Evolutionary conservation across 37 sponge, comb jelly and placozoan genomes (phyloP).

Genomic region (Chondrosia reniformis): DNA sequence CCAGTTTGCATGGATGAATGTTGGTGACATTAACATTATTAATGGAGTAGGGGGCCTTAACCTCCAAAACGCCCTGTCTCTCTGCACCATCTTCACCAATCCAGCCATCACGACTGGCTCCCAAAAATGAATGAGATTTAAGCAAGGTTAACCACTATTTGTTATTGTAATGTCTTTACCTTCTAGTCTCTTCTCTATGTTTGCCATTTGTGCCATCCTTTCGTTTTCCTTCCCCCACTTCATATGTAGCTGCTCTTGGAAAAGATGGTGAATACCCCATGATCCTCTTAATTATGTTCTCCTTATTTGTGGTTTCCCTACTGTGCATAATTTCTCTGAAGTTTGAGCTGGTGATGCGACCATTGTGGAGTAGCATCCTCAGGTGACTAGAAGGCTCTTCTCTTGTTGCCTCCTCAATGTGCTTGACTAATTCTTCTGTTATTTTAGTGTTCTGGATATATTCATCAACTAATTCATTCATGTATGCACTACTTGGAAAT

Average conservation of each 20-base stretch:
- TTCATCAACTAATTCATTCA: not conserved
- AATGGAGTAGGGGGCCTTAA: not conserved
- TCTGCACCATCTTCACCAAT: not conserved
- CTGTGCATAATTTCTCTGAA: not conserved
- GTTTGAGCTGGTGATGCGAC: not conserved
- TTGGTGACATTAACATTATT: not conserved
- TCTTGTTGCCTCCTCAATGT: not conserved
- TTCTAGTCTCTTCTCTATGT: not conserved
- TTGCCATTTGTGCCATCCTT: not conserved
- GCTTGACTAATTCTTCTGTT: not conserved
- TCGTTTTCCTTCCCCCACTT: not conserved
- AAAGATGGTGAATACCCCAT: not conserved
- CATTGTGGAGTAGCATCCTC: not conserved
- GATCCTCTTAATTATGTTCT: not conserved
- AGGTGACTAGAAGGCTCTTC: not conserved
- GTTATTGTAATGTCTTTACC: not conserved
- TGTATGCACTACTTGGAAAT: no score
- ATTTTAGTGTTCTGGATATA: not conserved
- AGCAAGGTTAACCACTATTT: not conserved
- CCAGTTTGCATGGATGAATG: not conserved
- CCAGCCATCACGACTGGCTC: slow-evolving; percentile 15
- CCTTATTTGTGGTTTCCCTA: not conserved
- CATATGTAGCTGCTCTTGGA: not conserved
- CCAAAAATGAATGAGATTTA: not conserved
- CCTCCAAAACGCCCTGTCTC: not conserved